Base-by-base conservation (phyloP, 92 coral and sea anemone genomes). In the Porites evermanni region DNA sequence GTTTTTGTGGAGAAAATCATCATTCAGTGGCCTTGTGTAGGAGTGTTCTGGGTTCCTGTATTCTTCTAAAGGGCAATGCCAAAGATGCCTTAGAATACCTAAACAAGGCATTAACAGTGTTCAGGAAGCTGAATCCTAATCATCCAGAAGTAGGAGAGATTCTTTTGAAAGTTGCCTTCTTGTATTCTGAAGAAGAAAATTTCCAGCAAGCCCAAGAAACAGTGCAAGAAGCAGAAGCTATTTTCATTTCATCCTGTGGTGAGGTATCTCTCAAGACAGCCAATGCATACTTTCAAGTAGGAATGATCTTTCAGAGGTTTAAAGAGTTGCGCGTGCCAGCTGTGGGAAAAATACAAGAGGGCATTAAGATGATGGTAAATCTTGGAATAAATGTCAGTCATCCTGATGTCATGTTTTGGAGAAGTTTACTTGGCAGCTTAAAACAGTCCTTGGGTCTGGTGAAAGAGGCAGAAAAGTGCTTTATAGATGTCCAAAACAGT, bases 121-220 rank as follows among this genome's bases (percentile, higher is more conserved):
- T 82, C 58, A 20, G 51, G 63, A 74, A 23, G 19, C 60, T 82
- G 6, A 72, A 72, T 52, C 69, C 4, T 17, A 8, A 50, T 16
- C 87, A 82, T 18, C 60, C 53, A 29, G 63, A 82, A 63, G 72
- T 82, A 0, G 87, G 61, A 44, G 79, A 72, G 29, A 61, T 73
- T 19, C 47, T 64, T 51, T 63, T 82, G 12, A 72, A 72, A 64
- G 1, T 82, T 72, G 79, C 87, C 4, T 1, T 4, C 6, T 12
- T 72, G 19, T 23, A 60, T 8, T 8, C 44, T 44, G 72, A 72
- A 60, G 84, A 67, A 16, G 79, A 79, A 32, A 72, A 72, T 12
- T 13, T 44, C 3, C 58, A 59, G 18, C 12, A 9, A 60, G 87
- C 72, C 51, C 47, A 51, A 50, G 56, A 38, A 8, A 61, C 59